Conservation (phyloP, 2,113 vertebrate species). For the Eudyptes chrysolophus region DNA sequence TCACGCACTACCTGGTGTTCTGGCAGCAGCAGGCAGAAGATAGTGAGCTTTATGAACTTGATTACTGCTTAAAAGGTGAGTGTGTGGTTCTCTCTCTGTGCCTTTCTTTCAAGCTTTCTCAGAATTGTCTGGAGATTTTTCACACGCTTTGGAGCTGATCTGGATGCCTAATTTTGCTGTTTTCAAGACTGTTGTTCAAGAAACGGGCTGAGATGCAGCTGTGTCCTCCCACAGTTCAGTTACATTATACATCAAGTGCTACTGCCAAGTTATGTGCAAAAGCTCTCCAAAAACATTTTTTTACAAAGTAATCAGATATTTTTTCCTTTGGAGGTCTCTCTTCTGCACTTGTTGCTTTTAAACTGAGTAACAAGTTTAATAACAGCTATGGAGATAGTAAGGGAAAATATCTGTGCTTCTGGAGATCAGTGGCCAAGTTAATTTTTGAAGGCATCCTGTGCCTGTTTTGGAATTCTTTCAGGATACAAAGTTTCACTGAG, state of each 20-base stretch:
- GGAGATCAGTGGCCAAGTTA: not conserved
- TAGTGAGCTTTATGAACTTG: constrained; percentile 87
- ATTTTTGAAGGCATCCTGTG: not conserved
- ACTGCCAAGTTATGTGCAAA: not conserved
- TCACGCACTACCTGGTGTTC: constrained; percentile 92
- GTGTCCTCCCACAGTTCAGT: not conserved
- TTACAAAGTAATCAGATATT: not conserved
- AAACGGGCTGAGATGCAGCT: not conserved
- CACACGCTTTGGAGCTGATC: not conserved
- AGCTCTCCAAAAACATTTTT: not conserved
- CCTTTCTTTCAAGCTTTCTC: not conserved
- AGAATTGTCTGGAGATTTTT: not conserved
- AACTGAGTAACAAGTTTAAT: not conserved
- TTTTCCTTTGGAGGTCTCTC: not conserved
- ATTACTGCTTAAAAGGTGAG: constrained; percentile 95
- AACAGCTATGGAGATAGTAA: not conserved
- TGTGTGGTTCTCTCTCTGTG: not conserved
- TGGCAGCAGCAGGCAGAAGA: constrained; percentile 91
- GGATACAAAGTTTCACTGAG: not conserved
- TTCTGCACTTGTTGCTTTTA: not conserved
- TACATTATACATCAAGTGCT: not conserved
- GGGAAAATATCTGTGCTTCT: not conserved
- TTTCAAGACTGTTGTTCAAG: not conserved
- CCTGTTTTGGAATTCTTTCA: not conserved
- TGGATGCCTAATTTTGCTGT: not conserved